Conservation (phyloP, 2,113 vertebrate genomes). For the Pteropus alecto region DNA sequence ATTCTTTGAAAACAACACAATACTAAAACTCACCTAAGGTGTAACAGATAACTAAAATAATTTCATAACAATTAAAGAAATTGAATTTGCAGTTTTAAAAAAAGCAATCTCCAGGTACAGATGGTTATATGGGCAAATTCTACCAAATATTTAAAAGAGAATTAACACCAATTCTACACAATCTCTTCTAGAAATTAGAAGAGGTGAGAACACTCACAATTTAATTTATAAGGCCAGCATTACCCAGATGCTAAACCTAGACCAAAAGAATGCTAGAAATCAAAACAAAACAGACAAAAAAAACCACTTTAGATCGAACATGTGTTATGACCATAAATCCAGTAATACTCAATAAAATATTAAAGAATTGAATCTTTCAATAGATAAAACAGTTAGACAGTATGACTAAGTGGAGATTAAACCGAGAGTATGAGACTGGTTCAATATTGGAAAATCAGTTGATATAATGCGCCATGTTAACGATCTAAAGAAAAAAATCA, state of each 20-base stretch:
- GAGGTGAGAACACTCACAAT: background rate
- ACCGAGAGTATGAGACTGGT: background rate
- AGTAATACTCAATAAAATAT: background rate
- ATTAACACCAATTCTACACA: background rate
- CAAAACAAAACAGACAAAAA: background rate
- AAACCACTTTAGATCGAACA: background rate
- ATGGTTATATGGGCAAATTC: background rate
- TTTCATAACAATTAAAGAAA: background rate
- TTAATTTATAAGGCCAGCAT: background rate
- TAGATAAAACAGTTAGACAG: background rate
- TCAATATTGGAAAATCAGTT: background rate
- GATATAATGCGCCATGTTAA: background rate
- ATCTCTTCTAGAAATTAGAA: constrained; percentile 19
- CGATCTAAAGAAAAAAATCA: background rate
- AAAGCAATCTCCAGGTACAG: background rate
- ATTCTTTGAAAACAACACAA: background rate
- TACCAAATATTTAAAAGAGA: constrained; percentile 21
- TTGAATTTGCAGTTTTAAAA: background rate
- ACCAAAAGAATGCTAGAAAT: background rate
- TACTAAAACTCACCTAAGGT: background rate
- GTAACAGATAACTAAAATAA: background rate
- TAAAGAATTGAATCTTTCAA: background rate
- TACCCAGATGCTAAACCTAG: background rate
- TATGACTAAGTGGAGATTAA: background rate
- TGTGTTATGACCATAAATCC: background rate